Evolutionary conservation across 2,113 vertebrate species (phyloP).

Genomic region (Irena cyanogastra): DNA sequence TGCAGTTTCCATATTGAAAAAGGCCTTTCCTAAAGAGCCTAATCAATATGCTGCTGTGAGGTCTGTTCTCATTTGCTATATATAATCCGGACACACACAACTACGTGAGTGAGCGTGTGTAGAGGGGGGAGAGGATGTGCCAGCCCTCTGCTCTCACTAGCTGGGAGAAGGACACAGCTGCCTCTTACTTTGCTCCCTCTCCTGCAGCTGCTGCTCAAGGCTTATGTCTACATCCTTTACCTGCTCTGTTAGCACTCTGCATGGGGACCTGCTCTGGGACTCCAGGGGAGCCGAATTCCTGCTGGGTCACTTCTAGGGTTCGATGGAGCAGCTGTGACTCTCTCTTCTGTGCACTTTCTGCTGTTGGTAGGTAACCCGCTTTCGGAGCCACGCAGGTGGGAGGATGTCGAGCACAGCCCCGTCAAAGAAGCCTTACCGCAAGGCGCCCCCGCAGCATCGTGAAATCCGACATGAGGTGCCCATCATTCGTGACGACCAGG

Average conservation of each 20-base stretch:
- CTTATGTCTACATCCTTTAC: background rate
- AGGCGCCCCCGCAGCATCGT: conserved; percentile 93
- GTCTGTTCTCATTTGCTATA: conserved; percentile 67
- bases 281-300: background rate
- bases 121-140: conserved; percentile 46
- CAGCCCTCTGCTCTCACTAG: conserved; percentile 32
- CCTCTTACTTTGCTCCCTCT: conserved; percentile 29
- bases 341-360: conserved; percentile 39
- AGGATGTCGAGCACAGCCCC: conserved; percentile 86
- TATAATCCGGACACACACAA: conserved; percentile 53
- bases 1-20: conserved; percentile 62
- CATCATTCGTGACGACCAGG: conserved; percentile 71
- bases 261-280: conserved; percentile 21
- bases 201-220: conserved; percentile 35
- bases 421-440: conserved; percentile 92
- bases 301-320: background rate
- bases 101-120: conserved; percentile 16
- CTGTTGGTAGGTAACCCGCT: conserved; percentile 45
- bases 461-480: conserved; percentile 81
- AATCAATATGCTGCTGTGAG: conserved; percentile 64
- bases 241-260: conserved; percentile 7
- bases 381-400: conserved; percentile 15
- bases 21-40: conserved; percentile 70
- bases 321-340: background rate
- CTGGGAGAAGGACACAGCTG: conserved; percentile 39